Evolutionary conservation across 1,140 invertebrate species (phyloP), one percentile per base, ranked within the genome.

Genomic region (Formica exsecta): DNA sequence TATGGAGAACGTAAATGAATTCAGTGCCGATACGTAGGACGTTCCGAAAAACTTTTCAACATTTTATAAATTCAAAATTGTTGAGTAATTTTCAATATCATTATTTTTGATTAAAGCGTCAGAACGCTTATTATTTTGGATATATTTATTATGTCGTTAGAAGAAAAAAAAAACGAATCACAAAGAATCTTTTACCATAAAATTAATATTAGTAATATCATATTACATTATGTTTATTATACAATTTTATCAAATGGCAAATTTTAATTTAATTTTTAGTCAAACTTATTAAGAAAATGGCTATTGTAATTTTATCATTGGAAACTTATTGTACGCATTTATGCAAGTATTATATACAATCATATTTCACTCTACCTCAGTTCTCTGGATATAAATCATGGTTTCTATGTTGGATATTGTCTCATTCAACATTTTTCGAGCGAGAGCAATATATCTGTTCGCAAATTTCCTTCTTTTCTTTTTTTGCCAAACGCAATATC

Each of bases 381-480:
- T 16, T 51, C 22, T 57, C 51, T 16, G n/a, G 19, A 38, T 59
- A 71, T 0, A 66, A 68, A 68, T 54, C 41, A 54, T 38, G 32
- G 22, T 80, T 54, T 71, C 8, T 16, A 32, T n/a, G 79, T 32
- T 25, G 36, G 16, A 11, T 71, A 59, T 73, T 19, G 22, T 25
- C 36, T 54, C 62, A 13, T 59, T 57, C 66, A 25, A 48, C 38
- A 68, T 81, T 73, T 81, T 73, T 73, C 66, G 22, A 41, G 22
- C 51, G 51, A n/a, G 11, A 38, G 51, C 70, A 80, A 81, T 81
- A 71, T 71, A 71, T 71, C 38, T 81, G 66, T 41, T 44, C 25
- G 66, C 36, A 59, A 59, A 36, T 71, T 44, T 13, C 13, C 70
- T 70, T 68, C 16, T 71, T 41, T 81, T 36, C 3, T 9, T 29